A percentile compares a stretch with the other conserved stretches of the same genome.
Evolutionary conservation across 2,888 invertebrate genomes (phyloP).

Genomic region (Trachelus troglodyta): DNA sequence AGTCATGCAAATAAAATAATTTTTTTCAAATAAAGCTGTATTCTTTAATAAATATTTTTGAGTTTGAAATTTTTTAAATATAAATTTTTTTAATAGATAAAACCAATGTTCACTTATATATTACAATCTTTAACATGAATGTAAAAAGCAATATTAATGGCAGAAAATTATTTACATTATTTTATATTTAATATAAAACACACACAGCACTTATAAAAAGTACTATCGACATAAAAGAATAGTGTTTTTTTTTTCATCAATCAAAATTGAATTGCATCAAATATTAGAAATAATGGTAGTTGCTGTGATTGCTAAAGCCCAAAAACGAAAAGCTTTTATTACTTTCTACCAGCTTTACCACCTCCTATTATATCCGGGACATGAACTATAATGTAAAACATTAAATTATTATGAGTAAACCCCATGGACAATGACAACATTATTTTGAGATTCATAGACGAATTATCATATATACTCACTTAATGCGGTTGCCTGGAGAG

Average conservation of each 20-base stretch:
- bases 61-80: background rate
- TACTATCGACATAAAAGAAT: background rate
- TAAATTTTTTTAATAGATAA: background rate
- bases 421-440: background rate
- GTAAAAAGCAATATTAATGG: background rate
- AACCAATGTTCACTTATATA: background rate
- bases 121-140: background rate
- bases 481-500: constrained; percentile 51
- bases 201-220: background rate
- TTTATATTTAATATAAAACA: background rate
- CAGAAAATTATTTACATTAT: background rate
- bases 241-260: background rate
- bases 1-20: background rate
- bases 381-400: constrained; percentile 50
- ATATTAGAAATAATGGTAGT: background rate
- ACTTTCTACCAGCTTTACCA: constrained; percentile 23
- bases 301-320: background rate
- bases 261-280: background rate
- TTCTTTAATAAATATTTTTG: background rate
- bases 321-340: background rate
- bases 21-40: background rate
- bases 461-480: constrained; percentile 47
- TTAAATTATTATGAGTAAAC: constrained; percentile 16
- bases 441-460: background rate
- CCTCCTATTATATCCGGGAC: constrained; percentile 50